Percentiles rank a stretch among this genome's conserved stretches.
phyloP scores from a whole-genome alignment of 2,113 vertebrate species.

The Columbina picui region DNA sequence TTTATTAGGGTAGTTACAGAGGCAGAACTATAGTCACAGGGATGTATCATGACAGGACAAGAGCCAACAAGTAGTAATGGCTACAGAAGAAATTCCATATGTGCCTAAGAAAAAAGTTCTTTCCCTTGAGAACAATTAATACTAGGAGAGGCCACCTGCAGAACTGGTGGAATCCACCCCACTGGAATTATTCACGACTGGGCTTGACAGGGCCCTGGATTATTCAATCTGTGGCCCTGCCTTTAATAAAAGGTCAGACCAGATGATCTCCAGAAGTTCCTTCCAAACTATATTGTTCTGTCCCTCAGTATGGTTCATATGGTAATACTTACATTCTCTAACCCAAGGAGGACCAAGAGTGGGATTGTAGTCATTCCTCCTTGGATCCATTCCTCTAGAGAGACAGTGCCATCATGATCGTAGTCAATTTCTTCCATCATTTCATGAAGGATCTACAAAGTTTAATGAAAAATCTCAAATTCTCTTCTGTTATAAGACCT shows the following conservation, averaged over 20 bases:
- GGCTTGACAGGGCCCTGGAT: neutral
- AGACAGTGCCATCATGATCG: slow-evolving; percentile 91
- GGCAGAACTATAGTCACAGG: neutral
- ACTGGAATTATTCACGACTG: neutral
- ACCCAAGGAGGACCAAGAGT: slow-evolving; percentile 88
- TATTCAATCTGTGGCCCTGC: neutral
- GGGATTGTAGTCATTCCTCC: slow-evolving; percentile 97
- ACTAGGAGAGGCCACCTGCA: neutral
- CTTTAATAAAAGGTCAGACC: neutral
- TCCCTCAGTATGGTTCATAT: neutral
- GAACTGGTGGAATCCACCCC: neutral
- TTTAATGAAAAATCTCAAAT: neutral
- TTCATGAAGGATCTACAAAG: slow-evolving; percentile 90
- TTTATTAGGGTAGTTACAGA: neutral
- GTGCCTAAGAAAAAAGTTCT: neutral
- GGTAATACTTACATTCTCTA: slow-evolving; percentile 87
- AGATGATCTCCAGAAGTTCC: neutral
- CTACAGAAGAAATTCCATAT: neutral
- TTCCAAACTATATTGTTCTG: neutral
- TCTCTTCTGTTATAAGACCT: neutral
- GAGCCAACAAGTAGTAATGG: neutral
- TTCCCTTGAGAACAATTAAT: neutral
- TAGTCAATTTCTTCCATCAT: slow-evolving; percentile 99
- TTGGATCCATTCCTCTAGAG: slow-evolving; percentile 94
- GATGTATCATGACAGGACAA: neutral